Evolutionary conservation across 2,888 invertebrate species (phyloP).

Genomic region (Schizotus pectinicornis): DNA sequence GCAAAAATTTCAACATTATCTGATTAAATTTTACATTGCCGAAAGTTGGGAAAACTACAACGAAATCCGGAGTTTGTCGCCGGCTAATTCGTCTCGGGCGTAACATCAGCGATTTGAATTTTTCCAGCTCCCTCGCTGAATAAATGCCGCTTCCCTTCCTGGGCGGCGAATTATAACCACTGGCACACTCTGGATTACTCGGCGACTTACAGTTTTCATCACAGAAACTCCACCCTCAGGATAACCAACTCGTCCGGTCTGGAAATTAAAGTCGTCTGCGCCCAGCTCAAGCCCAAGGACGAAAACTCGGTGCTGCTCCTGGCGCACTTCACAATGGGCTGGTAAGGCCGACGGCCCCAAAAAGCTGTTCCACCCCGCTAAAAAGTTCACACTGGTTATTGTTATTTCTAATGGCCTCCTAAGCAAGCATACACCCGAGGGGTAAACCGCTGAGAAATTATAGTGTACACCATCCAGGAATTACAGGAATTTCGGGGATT

Average conservation of each 20-base stretch:
- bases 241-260: slow-evolving; percentile 69
- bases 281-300: slow-evolving; percentile 66
- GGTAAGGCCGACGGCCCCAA: slow-evolving; percentile 61
- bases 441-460: too few relatives aligned
- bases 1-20: slow-evolving; percentile 24
- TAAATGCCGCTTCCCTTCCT: slow-evolving; percentile 85
- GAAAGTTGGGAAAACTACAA: slow-evolving; percentile 8
- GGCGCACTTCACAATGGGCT: slow-evolving; percentile 76
- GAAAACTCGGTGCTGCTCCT: slow-evolving; percentile 67
- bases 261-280: slow-evolving; percentile 71
- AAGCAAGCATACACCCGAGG: too few relatives aligned
- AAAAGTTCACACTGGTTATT: too few relatives aligned
- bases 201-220: slow-evolving; percentile 85
- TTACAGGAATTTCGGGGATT: too few relatives aligned
- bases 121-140: slow-evolving; percentile 70
- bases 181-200: slow-evolving; percentile 91
- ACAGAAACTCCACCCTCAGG: slow-evolving; percentile 76
- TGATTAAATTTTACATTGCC: slow-evolving; percentile 27
- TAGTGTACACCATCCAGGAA: too few relatives aligned
- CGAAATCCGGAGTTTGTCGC: slow-evolving; percentile 26
- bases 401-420: too few relatives aligned
- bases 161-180: slow-evolving; percentile 83
- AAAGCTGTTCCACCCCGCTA: not conserved
- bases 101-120: slow-evolving; percentile 28
- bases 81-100: slow-evolving; percentile 26